A percentile compares a stretch with the other conserved stretches of the same genome.
Evolutionary conservation across 2,113 vertebrate species (phyloP).

Genomic region (Callipepla californica): DNA sequence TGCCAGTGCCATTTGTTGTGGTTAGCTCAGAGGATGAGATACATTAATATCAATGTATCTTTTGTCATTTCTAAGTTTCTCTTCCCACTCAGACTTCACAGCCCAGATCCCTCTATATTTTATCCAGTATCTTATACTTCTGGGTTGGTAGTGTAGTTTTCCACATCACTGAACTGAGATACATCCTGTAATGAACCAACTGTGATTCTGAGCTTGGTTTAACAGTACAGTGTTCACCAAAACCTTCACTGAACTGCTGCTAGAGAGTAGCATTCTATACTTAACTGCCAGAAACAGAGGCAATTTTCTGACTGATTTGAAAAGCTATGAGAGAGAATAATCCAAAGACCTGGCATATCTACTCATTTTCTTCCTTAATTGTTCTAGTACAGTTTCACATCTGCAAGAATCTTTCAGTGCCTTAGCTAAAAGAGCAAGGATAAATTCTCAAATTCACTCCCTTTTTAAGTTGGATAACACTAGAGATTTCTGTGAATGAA

Average conservation of each 20-base stretch:
- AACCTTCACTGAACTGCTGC: conserved; percentile 38
- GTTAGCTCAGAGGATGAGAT: neutral
- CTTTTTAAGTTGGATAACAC: conserved; percentile 2
- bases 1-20: neutral
- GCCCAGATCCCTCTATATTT: neutral
- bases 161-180: conserved; percentile 35
- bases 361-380: conserved; percentile 49
- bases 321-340: conserved; percentile 51
- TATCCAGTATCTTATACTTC: conserved; percentile 6
- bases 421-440: neutral
- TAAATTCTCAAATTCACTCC: neutral
- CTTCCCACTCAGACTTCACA: conserved; percentile 27
- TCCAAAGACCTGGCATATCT: conserved; percentile 38
- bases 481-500: neutral
- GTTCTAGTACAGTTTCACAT: conserved; percentile 28
- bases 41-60: neutral
- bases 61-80: conserved; percentile 3
- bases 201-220: conserved; percentile 31
- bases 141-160: conserved; percentile 3
- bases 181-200: conserved; percentile 18
- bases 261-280: neutral
- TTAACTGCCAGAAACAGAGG: conserved; percentile 32
- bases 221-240: neutral
- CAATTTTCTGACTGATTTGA: conserved; percentile 64
- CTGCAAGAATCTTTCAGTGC: conserved; percentile 12